These are phyloP conservation scores for Condylura cristata DNA, from an alignment of 2,113 vertebrate genomes.

Conservation along the genomic window DNA sequence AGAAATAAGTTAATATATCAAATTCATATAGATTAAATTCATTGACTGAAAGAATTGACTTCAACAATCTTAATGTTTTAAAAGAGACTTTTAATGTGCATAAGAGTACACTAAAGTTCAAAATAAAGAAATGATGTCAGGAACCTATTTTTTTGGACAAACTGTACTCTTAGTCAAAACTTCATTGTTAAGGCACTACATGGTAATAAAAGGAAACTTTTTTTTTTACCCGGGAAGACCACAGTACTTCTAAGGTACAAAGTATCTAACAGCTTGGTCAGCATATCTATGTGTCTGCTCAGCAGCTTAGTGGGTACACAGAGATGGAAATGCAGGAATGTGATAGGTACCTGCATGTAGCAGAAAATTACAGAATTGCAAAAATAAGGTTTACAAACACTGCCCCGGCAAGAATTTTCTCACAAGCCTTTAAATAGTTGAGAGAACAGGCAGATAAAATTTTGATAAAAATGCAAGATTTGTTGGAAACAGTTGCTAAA, in stretches of 20 bases:
- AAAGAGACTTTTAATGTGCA: neutral
- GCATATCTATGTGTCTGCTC: neutral
- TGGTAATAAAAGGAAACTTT: neutral
- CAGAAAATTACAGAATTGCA: neutral
- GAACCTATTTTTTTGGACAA: neutral
- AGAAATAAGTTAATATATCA: neutral
- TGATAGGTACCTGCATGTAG: neutral
- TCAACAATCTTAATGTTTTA: neutral
- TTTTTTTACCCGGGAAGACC: neutral
- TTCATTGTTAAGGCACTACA: neutral
- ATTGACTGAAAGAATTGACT: neutral
- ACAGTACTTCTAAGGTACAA: neutral
- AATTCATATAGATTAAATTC: neutral
- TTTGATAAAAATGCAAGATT: neutral
- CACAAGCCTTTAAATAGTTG: neutral
- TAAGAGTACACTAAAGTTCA: neutral
- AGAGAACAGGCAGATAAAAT: neutral
- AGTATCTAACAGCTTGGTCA: neutral
- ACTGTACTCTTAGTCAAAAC: neutral
- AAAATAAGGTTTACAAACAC: neutral
- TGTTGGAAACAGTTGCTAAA: neutral
- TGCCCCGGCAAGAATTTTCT: neutral
- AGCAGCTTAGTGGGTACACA: neutral
- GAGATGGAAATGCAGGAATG: neutral
- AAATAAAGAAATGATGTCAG: neutral